Evolutionary conservation across 2,113 vertebrate species (phyloP).

Genomic region (Anhinga rufa): DNA sequence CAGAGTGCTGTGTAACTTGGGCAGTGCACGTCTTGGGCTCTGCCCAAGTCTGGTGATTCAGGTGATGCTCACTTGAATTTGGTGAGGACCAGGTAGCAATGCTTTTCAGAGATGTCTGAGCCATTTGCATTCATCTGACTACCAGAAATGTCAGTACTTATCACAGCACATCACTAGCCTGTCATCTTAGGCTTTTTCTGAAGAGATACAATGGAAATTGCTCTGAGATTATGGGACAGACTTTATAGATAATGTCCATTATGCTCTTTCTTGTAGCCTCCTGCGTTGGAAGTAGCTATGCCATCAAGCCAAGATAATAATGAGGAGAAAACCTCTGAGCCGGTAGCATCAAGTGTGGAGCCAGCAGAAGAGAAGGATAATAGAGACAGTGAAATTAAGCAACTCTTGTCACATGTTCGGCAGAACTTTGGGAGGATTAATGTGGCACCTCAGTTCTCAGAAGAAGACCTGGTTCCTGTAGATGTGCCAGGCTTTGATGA

Average conservation of each 20-base stretch:
- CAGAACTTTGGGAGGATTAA: conserved; percentile 96
- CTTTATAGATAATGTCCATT: neutral
- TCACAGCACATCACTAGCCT: fast-evolving
- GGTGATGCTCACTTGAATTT: neutral
- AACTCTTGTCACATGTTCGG: conserved; percentile 80
- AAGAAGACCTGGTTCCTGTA: conserved; percentile 90
- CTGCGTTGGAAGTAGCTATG: neutral
- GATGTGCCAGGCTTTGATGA: conserved; percentile 81
- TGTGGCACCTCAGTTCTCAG: conserved; percentile 87
- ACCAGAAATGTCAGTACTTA: neutral
- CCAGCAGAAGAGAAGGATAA: neutral
- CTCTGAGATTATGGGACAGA: neutral
- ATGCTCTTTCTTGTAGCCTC: neutral
- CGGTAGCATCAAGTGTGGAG: neutral
- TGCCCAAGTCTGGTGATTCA: neutral
- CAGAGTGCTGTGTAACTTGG: neutral
- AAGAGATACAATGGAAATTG: neutral
- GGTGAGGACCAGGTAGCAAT: neutral
- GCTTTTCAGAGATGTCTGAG: neutral
- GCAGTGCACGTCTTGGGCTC: neutral
- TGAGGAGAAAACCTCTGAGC: neutral
- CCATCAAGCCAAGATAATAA: neutral
- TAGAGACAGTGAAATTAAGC: conserved; percentile 70
- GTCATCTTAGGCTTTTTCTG: neutral
- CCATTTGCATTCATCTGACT: neutral